Base-by-base conservation (phyloP, 92 coral and sea anemone species). In the Paragorgia papillata region DNA sequence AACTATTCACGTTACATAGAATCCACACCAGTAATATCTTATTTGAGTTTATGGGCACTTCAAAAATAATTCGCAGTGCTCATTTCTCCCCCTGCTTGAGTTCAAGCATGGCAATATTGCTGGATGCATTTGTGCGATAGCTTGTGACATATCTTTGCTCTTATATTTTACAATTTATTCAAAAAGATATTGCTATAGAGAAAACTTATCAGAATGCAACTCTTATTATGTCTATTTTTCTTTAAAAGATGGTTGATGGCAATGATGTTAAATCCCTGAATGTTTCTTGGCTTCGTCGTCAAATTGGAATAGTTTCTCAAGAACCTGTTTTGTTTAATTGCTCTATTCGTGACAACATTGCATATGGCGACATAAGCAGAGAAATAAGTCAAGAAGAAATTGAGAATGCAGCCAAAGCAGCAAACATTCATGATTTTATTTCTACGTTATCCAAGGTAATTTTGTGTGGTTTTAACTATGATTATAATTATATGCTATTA, bases 391-490 rank as follows among this genome's bases (percentile, higher is more conserved):
- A 49, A 12, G 40, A 31, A 27, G 79, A 73, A 31, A 39, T 92
- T 18, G 97, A 92, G 79, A 77, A 75, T 19, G 97, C 97, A 62
- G 97, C 97, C 7, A 76, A 79, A 66, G 83, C 92, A 3, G 96
- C 97, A 3, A 92, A 92, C 78, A 90, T 92, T 65, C 97, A 92
- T 79, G 88, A 90, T 79, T 92, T 92, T 74, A 92, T 92, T 62
- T 83, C 81, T 79, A 62, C 92, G 31, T 86, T 92, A 30, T 96
- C 97, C n/a, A 85, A 85, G 92, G 97, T 92, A 57, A 39, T 19
- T 7, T 3, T 22, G 6, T 51, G 58, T 17, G n/a, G n/a, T 51
- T 51, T 37, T 37, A 10, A 37, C 10, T 37, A n/a, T n/a, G n/a
- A n/a, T n/a, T n/a, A n/a, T n/a, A n/a, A n/a, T n/a, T n/a, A n/a